Percentiles rank a stretch among this genome's conserved stretches.
Evolutionary conservation across 2,888 invertebrate species (phyloP).

Genomic region (Neoaliturus tenellus): DNA sequence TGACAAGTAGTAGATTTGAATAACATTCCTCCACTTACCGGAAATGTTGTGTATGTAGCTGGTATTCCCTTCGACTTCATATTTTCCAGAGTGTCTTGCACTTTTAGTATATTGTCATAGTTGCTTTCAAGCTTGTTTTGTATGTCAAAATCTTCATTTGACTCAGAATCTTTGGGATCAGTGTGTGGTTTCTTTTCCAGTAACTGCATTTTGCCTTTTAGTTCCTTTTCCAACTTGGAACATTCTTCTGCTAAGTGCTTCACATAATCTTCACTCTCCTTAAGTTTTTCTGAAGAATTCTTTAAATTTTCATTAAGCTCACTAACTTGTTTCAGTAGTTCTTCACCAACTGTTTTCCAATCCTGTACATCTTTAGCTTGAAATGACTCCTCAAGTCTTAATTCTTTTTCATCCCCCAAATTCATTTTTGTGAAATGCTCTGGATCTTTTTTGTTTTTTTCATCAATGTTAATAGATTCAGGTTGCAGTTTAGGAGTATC

Average conservation of each 20-base stretch:
- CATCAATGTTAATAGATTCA: no score
- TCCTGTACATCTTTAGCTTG: background rate
- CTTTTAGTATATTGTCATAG: no score
- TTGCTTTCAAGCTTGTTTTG: background rate
- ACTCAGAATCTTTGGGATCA: no score
- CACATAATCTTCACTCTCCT: background rate
- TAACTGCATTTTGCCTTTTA: background rate
- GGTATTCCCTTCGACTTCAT: background rate
- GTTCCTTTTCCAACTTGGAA: background rate
- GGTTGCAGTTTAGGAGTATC: no score
- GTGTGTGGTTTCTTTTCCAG: background rate
- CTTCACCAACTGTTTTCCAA: background rate
- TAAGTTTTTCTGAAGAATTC: background rate
- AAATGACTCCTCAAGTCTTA: background rate
- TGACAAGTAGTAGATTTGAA: no score
- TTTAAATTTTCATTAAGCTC: constrained; percentile 8
- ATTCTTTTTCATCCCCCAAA: background rate
- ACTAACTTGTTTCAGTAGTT: background rate
- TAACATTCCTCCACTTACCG: no score
- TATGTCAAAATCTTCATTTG: no score
- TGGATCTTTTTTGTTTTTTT: no score
- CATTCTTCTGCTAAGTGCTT: constrained; percentile 3
- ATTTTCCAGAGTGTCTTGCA: background rate
- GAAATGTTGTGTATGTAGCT: no score
- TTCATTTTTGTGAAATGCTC: background rate